These are phyloP conservation scores for Galerucella pusilla DNA, from an alignment of 2,888 invertebrate species.

Conservation along the genomic window DNA sequence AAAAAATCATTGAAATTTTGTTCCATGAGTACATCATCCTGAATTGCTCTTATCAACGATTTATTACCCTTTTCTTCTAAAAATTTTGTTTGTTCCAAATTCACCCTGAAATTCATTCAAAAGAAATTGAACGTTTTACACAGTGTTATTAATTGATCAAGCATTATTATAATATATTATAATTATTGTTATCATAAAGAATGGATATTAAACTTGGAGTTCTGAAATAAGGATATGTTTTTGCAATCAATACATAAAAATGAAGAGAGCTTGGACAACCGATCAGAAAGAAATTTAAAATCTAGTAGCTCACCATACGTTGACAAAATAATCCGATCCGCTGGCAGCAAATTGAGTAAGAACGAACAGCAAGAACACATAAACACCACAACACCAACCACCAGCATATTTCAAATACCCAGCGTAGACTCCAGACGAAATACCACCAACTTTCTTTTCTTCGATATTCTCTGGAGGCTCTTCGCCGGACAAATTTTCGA, in stretches of 20 bases:
- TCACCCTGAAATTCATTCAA: slow-evolving; percentile 56
- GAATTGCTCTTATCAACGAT: slow-evolving; percentile 41
- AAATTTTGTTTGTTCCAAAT: slow-evolving; percentile 54
- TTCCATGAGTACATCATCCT: slow-evolving; percentile 46
- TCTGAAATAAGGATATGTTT: too few species aligned
- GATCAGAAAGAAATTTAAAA: not conserved
- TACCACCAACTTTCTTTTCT: slow-evolving; percentile 66
- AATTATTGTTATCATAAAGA: too few species aligned
- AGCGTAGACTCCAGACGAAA: slow-evolving; percentile 68
- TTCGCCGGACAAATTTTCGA: slow-evolving; percentile 44
- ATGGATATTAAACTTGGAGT: too few species aligned
- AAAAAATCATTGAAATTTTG: slow-evolving; percentile 42
- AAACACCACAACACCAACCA: slow-evolving; percentile 70
- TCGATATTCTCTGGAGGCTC: slow-evolving; percentile 48
- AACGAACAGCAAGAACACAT: slow-evolving; percentile 73
- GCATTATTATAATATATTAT: too few species aligned
- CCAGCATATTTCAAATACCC: slow-evolving; percentile 82
- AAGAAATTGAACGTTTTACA: too few species aligned
- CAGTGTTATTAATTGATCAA: too few species aligned
- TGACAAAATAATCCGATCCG: slow-evolving; percentile 82
- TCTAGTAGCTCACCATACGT: slow-evolving; percentile 72
- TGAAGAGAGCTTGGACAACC: too few species aligned
- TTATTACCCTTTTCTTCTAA: slow-evolving; percentile 43
- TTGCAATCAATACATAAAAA: too few species aligned
- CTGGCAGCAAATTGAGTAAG: slow-evolving; percentile 79